Conservation (phyloP, 2,888 invertebrate genomes). For the Heliconius charithonia region DNA sequence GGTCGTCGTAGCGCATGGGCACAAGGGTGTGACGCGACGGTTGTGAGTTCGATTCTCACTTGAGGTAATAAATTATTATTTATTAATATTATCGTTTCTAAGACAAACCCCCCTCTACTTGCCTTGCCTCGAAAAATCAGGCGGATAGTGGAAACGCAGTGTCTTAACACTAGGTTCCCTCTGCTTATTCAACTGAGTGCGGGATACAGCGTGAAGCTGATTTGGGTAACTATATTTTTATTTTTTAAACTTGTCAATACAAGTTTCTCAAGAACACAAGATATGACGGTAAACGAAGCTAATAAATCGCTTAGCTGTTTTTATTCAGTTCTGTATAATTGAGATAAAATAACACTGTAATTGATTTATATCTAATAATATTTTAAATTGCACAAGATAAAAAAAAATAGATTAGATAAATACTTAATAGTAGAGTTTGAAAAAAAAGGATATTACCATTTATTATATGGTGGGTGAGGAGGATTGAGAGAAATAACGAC, state of each 20-base stretch:
- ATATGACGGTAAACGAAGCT: slow-evolving; percentile 9
- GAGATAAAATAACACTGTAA: slow-evolving; percentile 28
- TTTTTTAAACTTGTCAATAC: not conserved
- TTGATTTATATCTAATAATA: slow-evolving; percentile 27
- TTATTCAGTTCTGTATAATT: slow-evolving; percentile 17
- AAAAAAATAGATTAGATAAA: slow-evolving; percentile 25
- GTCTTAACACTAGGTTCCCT: too few species aligned
- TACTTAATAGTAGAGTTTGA: not conserved
- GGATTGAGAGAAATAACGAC: not conserved
- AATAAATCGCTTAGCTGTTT: slow-evolving; percentile 19
- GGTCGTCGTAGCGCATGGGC: too few species aligned
- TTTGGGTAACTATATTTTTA: too few species aligned
- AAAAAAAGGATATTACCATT: not conserved
- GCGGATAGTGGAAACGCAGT: too few species aligned
- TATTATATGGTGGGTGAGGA: not conserved
- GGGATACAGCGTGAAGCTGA: too few species aligned
- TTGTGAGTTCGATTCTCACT: too few species aligned
- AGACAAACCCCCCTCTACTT: too few species aligned
- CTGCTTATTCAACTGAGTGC: too few species aligned
- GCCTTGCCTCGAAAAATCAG: too few species aligned
- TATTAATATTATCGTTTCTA: too few species aligned
- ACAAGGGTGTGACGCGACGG: too few species aligned
- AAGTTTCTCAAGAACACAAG: slow-evolving; percentile 8
- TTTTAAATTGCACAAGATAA: slow-evolving; percentile 15
- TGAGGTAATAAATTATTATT: too few species aligned